Evolutionary conservation across 2,113 vertebrate genomes (phyloP), one percentile per base, ranked within the genome.

Genomic region (Rhizomys pruinosus): DNA sequence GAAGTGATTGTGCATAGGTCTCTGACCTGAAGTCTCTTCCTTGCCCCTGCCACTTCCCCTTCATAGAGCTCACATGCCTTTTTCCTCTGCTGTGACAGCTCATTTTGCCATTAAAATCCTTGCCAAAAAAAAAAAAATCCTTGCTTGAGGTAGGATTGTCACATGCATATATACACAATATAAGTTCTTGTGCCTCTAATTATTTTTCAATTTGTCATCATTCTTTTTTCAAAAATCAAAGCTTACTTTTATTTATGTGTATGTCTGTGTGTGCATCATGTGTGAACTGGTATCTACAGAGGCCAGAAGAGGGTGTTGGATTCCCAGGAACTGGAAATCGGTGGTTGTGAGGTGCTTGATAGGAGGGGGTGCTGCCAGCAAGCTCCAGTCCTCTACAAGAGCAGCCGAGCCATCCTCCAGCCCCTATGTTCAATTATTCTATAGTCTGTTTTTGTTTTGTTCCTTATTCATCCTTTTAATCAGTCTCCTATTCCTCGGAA

Each of bases 171-270:
- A 61, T 32, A 52, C 4, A 59, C 27, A 47, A 9, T 84, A 66
- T 80, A 84, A 77, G 34, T 76, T 8, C 0, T 0, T 78, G 17
- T 52, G 57, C 44, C 80, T 92, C 44, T 4, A 19, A 32, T 72
- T 91, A n/a, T 92, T 76, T 93, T 94, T 63, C 29, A 93, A 19
- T 19, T 68, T 81, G 34, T 77, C 57, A 7, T 52, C 17, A 32
- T 52, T 76, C 39, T 76, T 76, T 76, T 47, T 68, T n/a, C n/a
- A 68, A 76, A 34, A 52, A 52, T 52, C 29, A 7, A 15, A 42
- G 42, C 22, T 76, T 76, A 32, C 32, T 34, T 74, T 76, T 76
- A 7, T 47, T 74, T 76, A 19, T 52, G 47, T 52, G 44, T 19
- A 15, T 52, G 27, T 76, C 42, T 32, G 17, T 76, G 17, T 76